Base-by-base conservation (phyloP, 2,888 invertebrate genomes). In the Pristionchus japonicus region DNA sequence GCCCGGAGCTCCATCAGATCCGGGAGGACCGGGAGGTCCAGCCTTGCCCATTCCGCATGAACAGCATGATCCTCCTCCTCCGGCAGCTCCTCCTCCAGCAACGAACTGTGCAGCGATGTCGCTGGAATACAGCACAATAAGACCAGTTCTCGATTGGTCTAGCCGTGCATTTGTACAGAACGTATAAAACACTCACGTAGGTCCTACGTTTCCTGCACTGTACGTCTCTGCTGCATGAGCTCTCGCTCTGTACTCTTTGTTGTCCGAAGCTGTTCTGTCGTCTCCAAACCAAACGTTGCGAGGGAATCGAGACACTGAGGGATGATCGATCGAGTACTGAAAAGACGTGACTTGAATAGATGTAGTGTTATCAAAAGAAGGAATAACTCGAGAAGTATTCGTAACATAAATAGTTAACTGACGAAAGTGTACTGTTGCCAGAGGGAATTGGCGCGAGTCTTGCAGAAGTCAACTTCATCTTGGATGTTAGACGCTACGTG, bases 391-490 rank as follows among this genome's bases (percentile, higher is more conserved):
- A 52, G 3, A 7, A n/a, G n/a, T 57, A 57, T 34, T n/a, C 37
- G 20, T 23, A 23, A 31, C 43, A n/a, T 64, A 4, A 27, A 27
- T 82, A 17, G 52, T 27, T 49, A 13, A 85, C 85, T 85, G 15
- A 86, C 86, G 49, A 47, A 47, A n/a, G 70, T 49, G 49, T 70
- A 86, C 70, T 86, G 47, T 34, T 70, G 43, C 86, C 70, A 86
- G 67, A 86, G 86, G 20, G 70, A 67, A 27, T 86, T 86, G 34
- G 86, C 27, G 3, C 86, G 86, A 20, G 86, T 86, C 86, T 86
- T 86, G 49, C 86, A 86, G 86, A 70, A 86, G 40, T 86, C 86
- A 15, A 86, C 86, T 31, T 86, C 86, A 31, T 86, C 86, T 23
- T 86, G 86, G 47, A 86, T 43, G 23, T 34, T 34, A 17, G 86